These are phyloP conservation scores for Microctenopoma lineatum DNA, from an alignment of 2,797 vertebrate species.

Conservation along the genomic window DNA sequence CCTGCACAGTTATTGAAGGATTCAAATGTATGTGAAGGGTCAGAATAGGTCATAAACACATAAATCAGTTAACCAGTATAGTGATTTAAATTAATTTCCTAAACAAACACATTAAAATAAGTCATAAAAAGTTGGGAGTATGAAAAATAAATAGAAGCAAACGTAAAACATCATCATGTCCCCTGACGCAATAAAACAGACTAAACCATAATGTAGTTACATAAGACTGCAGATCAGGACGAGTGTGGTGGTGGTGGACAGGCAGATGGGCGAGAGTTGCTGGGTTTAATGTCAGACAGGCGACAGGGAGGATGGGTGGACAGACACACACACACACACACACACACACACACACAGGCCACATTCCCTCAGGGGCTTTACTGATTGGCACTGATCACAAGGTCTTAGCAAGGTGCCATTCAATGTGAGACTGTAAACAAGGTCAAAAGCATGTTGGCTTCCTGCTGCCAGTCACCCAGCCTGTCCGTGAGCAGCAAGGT, in stretches of 20 bases:
- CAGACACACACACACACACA: conserved; percentile 60
- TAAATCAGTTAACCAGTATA: neutral
- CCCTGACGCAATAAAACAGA: neutral
- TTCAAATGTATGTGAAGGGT: neutral
- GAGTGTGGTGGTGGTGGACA: conserved; percentile 23
- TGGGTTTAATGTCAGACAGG: conserved; percentile 48
- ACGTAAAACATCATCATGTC: neutral
- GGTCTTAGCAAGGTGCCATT: conserved; percentile 74
- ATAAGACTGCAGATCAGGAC: conserved; percentile 26
- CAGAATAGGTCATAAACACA: no score
- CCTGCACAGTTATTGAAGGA: neutral
- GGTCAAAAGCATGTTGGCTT: conserved; percentile 75
- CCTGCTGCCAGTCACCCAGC: conserved; percentile 57
- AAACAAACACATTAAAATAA: neutral
- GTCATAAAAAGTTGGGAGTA: neutral
- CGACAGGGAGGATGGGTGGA: conserved; percentile 59
- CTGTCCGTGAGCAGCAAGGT: conserved; percentile 53
- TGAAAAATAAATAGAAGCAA: neutral
- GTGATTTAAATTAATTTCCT: neutral
- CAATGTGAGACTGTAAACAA: conserved; percentile 74
- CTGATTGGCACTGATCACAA: conserved; percentile 74
- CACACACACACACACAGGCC: conserved; percentile 54
- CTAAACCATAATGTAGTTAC: neutral
- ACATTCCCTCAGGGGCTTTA: conserved; percentile 55
- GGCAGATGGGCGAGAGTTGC: conserved; percentile 38